Conservation (phyloP, 2,113 vertebrate genomes). For the Cathartes aura region DNA sequence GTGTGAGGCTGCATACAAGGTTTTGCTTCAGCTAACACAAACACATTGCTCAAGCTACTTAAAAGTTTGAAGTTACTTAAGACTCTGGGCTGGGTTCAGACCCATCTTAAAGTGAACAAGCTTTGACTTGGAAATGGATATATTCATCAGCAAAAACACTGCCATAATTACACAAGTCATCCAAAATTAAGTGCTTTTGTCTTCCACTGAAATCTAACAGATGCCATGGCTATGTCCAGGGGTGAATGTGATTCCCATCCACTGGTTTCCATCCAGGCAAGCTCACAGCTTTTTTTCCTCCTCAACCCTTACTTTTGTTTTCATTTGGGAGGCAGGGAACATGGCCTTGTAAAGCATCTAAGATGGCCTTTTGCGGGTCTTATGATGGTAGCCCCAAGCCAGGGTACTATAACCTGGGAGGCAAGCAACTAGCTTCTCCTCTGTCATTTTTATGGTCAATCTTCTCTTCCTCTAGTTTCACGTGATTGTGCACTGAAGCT, state of each 20-base stretch:
- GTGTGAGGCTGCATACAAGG: not conserved
- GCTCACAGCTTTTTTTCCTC: not conserved
- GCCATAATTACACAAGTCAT: not conserved
- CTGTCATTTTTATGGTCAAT: not conserved
- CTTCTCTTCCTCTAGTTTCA: not conserved
- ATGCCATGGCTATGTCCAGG: not conserved
- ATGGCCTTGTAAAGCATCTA: not conserved
- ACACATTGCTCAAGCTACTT: not conserved
- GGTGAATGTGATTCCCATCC: not conserved
- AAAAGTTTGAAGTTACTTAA: not conserved
- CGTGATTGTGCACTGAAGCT: not conserved
- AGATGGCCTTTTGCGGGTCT: not conserved
- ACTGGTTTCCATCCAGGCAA: not conserved
- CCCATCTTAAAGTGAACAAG: not conserved
- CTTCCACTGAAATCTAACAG: not conserved
- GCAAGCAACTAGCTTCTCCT: not conserved
- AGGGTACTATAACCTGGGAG: not conserved
- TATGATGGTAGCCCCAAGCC: not conserved
- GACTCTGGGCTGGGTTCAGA: not conserved
- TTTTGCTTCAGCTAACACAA: not conserved
- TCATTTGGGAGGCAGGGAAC: not conserved
- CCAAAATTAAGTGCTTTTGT: not conserved
- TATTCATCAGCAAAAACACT: not conserved
- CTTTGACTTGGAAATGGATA: not conserved
- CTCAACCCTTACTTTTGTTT: not conserved